Base-by-base conservation (phyloP, 1,140 invertebrate species). In the Hyles euphorbiae region DNA sequence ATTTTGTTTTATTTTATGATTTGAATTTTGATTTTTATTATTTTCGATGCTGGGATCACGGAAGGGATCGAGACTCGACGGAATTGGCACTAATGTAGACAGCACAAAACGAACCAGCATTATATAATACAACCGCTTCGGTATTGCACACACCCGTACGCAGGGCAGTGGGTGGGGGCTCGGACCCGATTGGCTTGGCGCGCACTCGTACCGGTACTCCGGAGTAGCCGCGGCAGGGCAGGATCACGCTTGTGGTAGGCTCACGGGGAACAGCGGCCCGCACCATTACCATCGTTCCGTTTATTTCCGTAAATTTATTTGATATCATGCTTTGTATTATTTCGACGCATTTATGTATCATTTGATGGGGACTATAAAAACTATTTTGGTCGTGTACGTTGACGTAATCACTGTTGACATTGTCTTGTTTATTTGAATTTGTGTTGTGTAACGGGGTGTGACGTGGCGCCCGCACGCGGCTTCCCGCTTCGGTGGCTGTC, bases 391-490 rank as follows among this genome's bases (percentile, higher is more conserved):
- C 85, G 85, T 86, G 79, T 87, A 78, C 78, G 70, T 86, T 79
- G 73, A 81, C 72, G 80, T 87, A 76, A 68, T 69, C 66, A 83
- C 78, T 76, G 76, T 87, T 77, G 67, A 79, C 82, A 83, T 81
- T 87, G 83, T 87, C 83, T 88, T 87, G 83, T 86, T 86, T 73
- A 86, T 87, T 83, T 88, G 86, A 86, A 87, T 86, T 88, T 87
- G 86, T 88, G 86, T 87, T 83, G 86, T 87, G 83, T 79, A 83
- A 64, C 72, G 67, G 75, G 80, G 77, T 78, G 61, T 60, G 74
- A 61, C 81, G 78, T 72, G 76, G 81, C 82, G 82, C 76, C 81
- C 81, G 84, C 82, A 87, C 82, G 82, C 82, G 76, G 73, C 76
- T 79, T 80, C 65, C 81, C 74, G 81, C 81, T 83, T 83, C 60